Conservation (phyloP, 2,797 vertebrate species). For the Cephalopachus bancanus region DNA sequence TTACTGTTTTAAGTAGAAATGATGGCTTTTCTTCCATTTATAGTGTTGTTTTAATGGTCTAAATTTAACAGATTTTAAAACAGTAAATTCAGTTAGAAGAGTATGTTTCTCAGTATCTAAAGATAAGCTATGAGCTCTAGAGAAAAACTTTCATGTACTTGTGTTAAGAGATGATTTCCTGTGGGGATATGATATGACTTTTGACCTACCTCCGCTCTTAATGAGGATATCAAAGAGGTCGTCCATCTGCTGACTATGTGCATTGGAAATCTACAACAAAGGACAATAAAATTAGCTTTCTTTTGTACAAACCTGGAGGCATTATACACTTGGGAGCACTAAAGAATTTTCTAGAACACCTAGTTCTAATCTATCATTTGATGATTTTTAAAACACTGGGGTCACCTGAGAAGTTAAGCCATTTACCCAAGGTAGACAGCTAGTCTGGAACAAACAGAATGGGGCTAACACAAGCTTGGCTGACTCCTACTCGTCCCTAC, state of each 20-base stretch:
- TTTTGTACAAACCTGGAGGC: neutral
- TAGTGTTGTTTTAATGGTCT: neutral
- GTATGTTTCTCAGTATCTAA: neutral
- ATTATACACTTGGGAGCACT: neutral
- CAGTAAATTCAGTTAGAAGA: neutral
- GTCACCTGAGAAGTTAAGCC: neutral
- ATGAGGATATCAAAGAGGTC: constrained; percentile 99
- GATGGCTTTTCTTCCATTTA: neutral
- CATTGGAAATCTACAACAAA: constrained; percentile 91
- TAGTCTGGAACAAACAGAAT: neutral
- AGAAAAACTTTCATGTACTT: neutral
- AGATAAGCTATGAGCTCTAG: neutral
- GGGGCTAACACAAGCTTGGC: neutral
- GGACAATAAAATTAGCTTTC: constrained; percentile 59
- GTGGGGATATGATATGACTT: neutral
- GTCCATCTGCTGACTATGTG: constrained; percentile 98
- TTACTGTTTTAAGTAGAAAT: neutral
- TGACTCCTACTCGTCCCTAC: neutral
- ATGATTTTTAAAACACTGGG: neutral
- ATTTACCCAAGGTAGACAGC: neutral
- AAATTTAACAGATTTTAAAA: neutral
- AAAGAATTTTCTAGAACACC: neutral
- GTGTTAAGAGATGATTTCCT: neutral
- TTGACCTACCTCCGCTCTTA: constrained; percentile 95
- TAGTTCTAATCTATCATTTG: neutral